Percentiles rank a stretch among this genome's conserved stretches.
Conservation (phyloP, 2,888 invertebrate genomes). For the Emmelina monodactyla region DNA sequence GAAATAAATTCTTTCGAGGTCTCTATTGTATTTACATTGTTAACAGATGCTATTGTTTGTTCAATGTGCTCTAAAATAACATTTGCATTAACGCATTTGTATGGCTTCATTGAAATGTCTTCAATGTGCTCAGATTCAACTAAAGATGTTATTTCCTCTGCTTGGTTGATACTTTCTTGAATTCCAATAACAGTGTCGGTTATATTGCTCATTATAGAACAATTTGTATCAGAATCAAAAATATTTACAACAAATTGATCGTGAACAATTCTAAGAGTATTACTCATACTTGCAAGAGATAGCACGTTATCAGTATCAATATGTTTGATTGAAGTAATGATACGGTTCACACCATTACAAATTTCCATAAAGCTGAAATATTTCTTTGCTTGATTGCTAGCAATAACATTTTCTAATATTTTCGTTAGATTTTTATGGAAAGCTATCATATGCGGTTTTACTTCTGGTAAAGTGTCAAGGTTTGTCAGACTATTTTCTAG, state of each 20-base stretch:
- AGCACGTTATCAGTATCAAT: slow-evolving; percentile 31
- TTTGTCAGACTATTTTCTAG: slow-evolving; percentile 44
- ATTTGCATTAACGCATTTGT: slow-evolving; percentile 26
- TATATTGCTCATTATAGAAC: slow-evolving; percentile 32
- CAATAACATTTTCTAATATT: slow-evolving; percentile 64
- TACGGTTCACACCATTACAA: slow-evolving; percentile 41
- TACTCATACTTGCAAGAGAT: slow-evolving; percentile 37
- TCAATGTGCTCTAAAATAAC: slow-evolving; percentile 39
- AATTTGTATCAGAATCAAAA: slow-evolving; percentile 40
- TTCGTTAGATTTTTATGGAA: slow-evolving; percentile 62
- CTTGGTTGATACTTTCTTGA: slow-evolving; percentile 37
- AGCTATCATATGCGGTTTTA: slow-evolving; percentile 34
- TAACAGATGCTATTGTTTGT: slow-evolving; percentile 37
- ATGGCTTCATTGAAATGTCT: slow-evolving; percentile 21
- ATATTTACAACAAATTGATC: slow-evolving; percentile 31
- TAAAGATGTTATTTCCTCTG: slow-evolving; percentile 32
- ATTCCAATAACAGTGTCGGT: slow-evolving; percentile 31
- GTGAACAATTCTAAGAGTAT: slow-evolving; percentile 40
- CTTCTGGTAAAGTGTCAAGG: slow-evolving; percentile 29
- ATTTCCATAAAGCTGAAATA: slow-evolving; percentile 44
- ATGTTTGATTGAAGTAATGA: slow-evolving; percentile 36
- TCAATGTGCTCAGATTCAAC: slow-evolving; percentile 35
- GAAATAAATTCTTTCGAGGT: slow-evolving; percentile 23
- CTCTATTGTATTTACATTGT: slow-evolving; percentile 33
- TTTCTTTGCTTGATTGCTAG: slow-evolving; percentile 48